Percentiles rank a stretch among this genome's conserved stretches.
These are phyloP conservation scores for Crossoptilon crossoptilon DNA, from an alignment of 2,797 vertebrate genomes.

Conservation along the genomic window DNA sequence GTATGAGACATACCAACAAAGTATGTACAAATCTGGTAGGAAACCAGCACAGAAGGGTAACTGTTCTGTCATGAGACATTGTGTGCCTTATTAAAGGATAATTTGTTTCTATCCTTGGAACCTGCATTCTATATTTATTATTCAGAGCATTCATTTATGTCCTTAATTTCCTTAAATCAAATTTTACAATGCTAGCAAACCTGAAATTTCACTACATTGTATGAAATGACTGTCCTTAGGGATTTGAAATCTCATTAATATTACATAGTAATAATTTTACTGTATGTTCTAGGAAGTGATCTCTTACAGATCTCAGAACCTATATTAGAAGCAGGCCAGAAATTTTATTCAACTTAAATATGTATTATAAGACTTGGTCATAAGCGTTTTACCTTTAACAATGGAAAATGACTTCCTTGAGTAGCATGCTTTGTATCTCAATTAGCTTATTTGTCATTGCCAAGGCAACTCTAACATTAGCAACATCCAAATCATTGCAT, in stretches of 20 bases:
- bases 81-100: neutral
- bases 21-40: neutral
- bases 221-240: rapidly evolving
- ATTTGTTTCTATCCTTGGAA: neutral
- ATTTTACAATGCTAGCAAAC: neutral
- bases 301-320: neutral
- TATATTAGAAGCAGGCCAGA: neutral
- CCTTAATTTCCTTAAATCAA: conserved; percentile 6
- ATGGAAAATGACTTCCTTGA: neutral
- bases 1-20: neutral
- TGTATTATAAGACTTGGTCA: neutral
- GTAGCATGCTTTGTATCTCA: neutral
- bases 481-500: neutral
- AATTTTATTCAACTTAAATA: neutral
- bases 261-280: neutral
- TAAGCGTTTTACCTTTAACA: neutral
- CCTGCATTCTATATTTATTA: neutral
- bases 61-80: neutral
- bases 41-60: neutral
- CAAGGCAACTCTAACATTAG: neutral
- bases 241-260: neutral
- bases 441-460: neutral
- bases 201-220: neutral
- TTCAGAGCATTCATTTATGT: neutral
- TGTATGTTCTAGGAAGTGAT: neutral